Percentiles rank a stretch among this genome's conserved stretches.
Conservation (phyloP, 2,888 invertebrate genomes). For the Drosophila pegasa region DNA sequence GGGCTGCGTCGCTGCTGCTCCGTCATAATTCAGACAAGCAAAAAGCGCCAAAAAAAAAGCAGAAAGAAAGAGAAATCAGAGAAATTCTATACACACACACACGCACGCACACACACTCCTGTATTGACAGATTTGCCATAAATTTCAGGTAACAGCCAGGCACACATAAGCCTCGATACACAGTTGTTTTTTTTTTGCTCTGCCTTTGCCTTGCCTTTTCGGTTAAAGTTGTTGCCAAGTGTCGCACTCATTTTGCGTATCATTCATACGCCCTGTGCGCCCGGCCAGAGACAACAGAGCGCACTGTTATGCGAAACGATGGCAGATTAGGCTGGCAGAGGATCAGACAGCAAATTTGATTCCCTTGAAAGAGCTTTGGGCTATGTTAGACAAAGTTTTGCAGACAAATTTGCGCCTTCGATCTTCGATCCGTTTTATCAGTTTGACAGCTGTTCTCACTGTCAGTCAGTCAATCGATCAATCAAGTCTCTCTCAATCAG, state of each 20-base stretch:
- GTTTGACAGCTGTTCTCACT: no score
- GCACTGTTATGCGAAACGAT: constrained; percentile 16
- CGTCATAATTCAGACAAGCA: constrained; percentile 65
- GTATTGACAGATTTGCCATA: constrained; percentile 71
- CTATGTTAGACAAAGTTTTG: no score
- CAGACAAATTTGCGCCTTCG: no score
- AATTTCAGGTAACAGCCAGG: constrained; percentile 65
- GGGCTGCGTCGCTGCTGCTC: constrained; percentile 18
- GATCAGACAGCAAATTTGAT: no score
- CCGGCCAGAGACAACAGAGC: constrained; percentile 21
- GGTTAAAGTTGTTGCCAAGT: constrained; percentile 38
- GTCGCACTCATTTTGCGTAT: constrained; percentile 52
- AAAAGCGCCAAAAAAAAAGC: constrained; percentile 12
- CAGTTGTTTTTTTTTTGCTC: constrained; percentile 9
- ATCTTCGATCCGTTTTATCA: no score
- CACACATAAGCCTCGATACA: constrained; percentile 18
- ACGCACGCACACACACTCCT: constrained; percentile 17
- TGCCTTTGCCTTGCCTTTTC: neutral
- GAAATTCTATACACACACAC: constrained; percentile 1
- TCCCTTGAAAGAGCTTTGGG: no score
- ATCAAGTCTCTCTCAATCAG: no score
- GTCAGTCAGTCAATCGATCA: no score
- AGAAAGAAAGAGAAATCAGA: neutral
- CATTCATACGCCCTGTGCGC: constrained; percentile 58
- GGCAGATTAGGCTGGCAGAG: no score